These are phyloP conservation scores for Leptobrachium leishanense DNA, from an alignment of 2,113 vertebrate genomes.

Conservation along the genomic window DNA sequence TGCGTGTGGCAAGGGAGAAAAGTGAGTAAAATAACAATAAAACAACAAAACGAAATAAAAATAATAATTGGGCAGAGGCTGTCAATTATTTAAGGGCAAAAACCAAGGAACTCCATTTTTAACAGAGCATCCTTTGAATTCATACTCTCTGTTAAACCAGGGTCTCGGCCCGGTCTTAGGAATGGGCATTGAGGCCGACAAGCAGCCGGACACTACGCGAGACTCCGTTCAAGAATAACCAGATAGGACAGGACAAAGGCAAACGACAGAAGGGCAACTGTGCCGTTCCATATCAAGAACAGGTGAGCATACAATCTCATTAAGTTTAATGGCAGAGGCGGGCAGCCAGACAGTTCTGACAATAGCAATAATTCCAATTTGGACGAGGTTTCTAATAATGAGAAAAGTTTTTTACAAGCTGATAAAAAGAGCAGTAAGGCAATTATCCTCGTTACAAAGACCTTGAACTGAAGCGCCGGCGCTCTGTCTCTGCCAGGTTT, in stretches of 20 bases:
- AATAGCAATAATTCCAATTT: conserved; percentile 42
- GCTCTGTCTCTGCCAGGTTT: neutral
- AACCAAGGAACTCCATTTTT: too few relatives aligned
- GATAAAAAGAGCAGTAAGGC: conserved; percentile 11
- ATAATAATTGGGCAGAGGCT: too few relatives aligned
- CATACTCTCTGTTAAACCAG: too few relatives aligned
- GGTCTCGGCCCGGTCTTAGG: too few relatives aligned
- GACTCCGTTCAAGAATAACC: neutral
- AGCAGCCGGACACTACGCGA: neutral
- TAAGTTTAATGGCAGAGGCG: conserved; percentile 22
- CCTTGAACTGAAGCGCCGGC: neutral
- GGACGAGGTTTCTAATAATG: conserved; percentile 31
- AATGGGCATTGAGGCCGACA: neutral
- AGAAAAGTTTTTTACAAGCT: conserved; percentile 17
- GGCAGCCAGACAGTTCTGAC: conserved; percentile 6
- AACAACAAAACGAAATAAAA: too few relatives aligned
- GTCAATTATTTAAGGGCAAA: too few relatives aligned
- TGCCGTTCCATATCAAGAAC: conserved; percentile 11
- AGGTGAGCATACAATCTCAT: conserved; percentile 27
- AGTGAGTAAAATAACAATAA: too few relatives aligned
- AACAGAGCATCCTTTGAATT: too few relatives aligned
- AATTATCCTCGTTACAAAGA: conserved; percentile 13
- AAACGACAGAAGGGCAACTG: conserved; percentile 15
- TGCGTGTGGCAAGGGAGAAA: too few relatives aligned
- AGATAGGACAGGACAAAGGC: neutral